Evolutionary conservation across 2,888 invertebrate species (phyloP).

Genomic region (Taphrorychus bicolor): DNA sequence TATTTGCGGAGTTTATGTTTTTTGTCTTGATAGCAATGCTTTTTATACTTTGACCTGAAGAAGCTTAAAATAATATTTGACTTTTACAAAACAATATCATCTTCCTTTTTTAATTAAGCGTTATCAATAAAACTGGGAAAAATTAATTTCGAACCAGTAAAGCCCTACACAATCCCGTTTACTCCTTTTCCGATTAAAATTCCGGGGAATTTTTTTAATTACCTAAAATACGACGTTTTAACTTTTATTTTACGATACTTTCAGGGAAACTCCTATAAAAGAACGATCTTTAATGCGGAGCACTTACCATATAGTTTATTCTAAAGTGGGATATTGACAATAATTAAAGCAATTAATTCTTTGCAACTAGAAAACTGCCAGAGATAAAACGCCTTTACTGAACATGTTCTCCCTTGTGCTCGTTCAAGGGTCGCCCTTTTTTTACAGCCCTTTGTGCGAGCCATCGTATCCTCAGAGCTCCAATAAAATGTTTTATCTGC

Average conservation of each 20-base stretch:
- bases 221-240: constrained; percentile 54
- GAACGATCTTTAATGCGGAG: constrained; percentile 4
- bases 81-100: neutral
- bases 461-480: neutral
- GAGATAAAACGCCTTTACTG: too few relatives aligned
- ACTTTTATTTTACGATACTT: constrained; percentile 36
- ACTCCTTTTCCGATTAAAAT: constrained; percentile 51
- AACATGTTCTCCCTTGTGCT: too few relatives aligned
- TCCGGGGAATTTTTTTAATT: constrained; percentile 50
- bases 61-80: neutral
- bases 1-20: too few relatives aligned
- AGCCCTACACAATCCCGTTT: constrained; percentile 43
- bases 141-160: constrained; percentile 8
- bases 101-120: constrained; percentile 13
- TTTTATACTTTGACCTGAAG: too few relatives aligned
- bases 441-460: neutral
- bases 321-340: neutral
- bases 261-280: constrained; percentile 1
- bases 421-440: neutral
- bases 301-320: neutral
- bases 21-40: too few relatives aligned
- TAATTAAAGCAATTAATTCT: neutral
- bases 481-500: neutral
- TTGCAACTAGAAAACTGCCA: neutral
- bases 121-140: constrained; percentile 1